Evolutionary conservation across 2,113 vertebrate genomes (phyloP), one percentile per base, ranked within the genome.

Genomic region (Nettapus auritus): DNA sequence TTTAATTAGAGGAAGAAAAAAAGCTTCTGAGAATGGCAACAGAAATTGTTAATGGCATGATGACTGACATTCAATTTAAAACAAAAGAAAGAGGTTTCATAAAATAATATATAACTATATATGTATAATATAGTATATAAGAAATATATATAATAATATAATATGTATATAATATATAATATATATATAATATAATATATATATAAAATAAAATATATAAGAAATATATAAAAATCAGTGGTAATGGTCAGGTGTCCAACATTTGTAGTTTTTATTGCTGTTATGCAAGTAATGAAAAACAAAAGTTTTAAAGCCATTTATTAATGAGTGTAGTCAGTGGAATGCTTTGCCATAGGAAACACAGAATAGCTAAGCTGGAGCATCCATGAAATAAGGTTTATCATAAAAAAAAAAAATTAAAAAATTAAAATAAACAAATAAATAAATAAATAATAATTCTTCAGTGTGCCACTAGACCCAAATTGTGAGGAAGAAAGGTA

Each of bases 391-490:
- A 84, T 33, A 78, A n/a, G 34, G 81, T 69, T 90, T 93, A 75
- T 86, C 48, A 79, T 8, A 56, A 78, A 86, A 92, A 86, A 6
- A 46, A 8, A 46, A 82, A 62, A n/a, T n/a, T n/a, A n/a, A n/a
- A n/a, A n/a, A n/a, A n/a, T n/a, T n/a, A n/a, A n/a, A n/a, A n/a
- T n/a, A n/a, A n/a, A n/a, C n/a, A n/a, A n/a, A n/a, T n/a, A n/a
- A n/a, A n/a, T n/a, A n/a, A n/a, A 18, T 79, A 67, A 93, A 81
- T 66, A n/a, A n/a, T 71, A 82, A 82, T 84, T 91, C 57, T 82
- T 89, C 59, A 44, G 53, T 90, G 28, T 66, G 31, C 40, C 63
- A 73, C 31, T 73, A 84, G 25, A 33, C 20, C 53, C 74, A 66
- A 38, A 89, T 23, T 50, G 55, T 75, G 66, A 76, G 82, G 34